A percentile compares a stretch with the other conserved stretches of the same genome.
Evolutionary conservation across 2,113 vertebrate genomes (phyloP).

Genomic region (Heterochromis multidens): DNA sequence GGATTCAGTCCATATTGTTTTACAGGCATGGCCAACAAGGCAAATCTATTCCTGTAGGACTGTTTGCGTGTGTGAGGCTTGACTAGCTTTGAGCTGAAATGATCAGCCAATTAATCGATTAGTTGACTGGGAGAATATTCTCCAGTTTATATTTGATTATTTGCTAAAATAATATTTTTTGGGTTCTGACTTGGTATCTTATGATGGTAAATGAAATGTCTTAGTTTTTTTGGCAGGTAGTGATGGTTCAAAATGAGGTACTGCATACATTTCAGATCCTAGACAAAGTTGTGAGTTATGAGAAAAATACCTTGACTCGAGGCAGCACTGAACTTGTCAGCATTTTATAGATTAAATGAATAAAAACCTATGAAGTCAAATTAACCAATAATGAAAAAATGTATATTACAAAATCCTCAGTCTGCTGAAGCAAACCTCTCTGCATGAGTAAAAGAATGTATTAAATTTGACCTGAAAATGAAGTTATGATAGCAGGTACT

Average conservation of each 20-base stretch:
- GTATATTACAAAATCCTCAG: background rate
- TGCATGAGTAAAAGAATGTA: background rate
- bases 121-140: background rate
- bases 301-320: background rate
- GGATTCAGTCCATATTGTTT: constrained; percentile 8
- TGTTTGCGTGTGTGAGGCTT: background rate
- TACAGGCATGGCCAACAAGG: background rate
- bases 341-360: background rate
- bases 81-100: background rate
- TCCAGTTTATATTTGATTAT: background rate
- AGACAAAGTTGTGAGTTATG: background rate
- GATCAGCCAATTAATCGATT: background rate
- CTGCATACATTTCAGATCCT: background rate
- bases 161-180: background rate
- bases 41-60: background rate
- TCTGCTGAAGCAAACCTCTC: background rate
- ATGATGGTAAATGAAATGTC: background rate
- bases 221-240: too few relatives aligned
- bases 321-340: background rate
- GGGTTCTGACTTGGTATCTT: background rate
- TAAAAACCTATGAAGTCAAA: background rate
- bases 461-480: background rate
- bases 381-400: background rate
- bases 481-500: background rate
- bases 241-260: background rate